These are phyloP conservation scores for Rhopalosiphum maidis DNA, from an alignment of 1,140 invertebrate genomes.

Conservation along the genomic window DNA sequence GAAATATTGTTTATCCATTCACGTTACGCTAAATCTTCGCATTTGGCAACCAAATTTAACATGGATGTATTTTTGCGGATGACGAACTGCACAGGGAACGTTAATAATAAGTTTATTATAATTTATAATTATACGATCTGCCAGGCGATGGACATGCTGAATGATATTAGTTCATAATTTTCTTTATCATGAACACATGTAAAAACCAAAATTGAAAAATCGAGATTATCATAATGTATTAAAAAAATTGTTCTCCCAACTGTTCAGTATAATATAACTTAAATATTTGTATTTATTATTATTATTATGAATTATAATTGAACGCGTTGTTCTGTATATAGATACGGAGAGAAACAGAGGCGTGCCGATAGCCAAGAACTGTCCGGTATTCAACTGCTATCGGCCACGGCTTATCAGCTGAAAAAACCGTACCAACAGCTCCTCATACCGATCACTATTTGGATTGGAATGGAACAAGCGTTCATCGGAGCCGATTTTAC, in stretches of 20 bases:
- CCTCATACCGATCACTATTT: slow-evolving; percentile 92
- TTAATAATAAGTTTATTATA: no score
- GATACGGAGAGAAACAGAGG: slow-evolving; percentile 83
- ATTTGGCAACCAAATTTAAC: no score
- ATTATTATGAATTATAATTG: background rate
- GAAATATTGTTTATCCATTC: no score
- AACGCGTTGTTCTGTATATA: slow-evolving; percentile 62
- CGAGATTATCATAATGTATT: no score
- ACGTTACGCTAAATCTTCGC: no score
- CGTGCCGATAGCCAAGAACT: slow-evolving; percentile 73
- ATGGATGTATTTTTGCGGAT: no score
- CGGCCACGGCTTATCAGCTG: slow-evolving; percentile 88
- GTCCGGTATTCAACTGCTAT: slow-evolving; percentile 80
- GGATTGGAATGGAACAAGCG: slow-evolving; percentile 96
- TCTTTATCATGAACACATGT: no score
- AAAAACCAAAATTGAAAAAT: no score
- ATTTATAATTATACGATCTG: no score
- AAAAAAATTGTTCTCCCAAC: background rate
- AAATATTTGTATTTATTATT: background rate
- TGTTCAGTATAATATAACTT: background rate
- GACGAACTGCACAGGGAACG: no score
- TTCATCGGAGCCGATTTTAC: slow-evolving; percentile 95
- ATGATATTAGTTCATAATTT: no score
- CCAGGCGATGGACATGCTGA: no score
- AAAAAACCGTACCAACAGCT: slow-evolving; percentile 90